Base-by-base conservation (phyloP, 1,140 invertebrate species). In the Anoplophora glabripennis region DNA sequence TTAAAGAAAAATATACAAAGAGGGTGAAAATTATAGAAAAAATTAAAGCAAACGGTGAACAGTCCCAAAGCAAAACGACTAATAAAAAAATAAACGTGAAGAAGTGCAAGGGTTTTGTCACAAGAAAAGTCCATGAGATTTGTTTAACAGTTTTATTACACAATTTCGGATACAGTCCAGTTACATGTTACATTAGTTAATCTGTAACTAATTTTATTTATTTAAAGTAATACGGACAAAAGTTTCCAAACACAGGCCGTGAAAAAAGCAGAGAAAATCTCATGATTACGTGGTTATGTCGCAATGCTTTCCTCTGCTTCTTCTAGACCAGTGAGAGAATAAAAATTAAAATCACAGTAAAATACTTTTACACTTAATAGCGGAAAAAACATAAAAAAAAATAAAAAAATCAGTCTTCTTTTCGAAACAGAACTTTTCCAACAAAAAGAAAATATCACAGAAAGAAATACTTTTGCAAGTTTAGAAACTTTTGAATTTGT, bases 31-130 rank as follows among this genome's bases (percentile, higher is more conserved):
- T 48, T 14, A 61, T 28, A 28, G 21, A 28, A 28, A 28, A 58
- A 46, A 57, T 59, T 46, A 60, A 53, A 57, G 51, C 47, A 62
- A 64, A 67, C 14, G 42, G 47, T 54, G 21, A 38, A 33, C 34
- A 49, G 53, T 66, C 69, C 72, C 71, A 75, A 75, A 72, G 65
- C 70, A 71, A 73, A 76, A 74, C 68, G 71, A 75, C 69, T 57
- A 64, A 59, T 69, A 65, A 65, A 66, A 61, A 61, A 66, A 69
- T 51, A 63, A 63, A 57, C 57, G 10, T 33, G 40, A 47, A 58
- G 57, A 66, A 67, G 56, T 69, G 70, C 70, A 72, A 73, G 63
- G 66, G 63, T 64, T 64, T 64, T 57, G 38, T 34, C 45, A 46
- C 60, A 67, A 67, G 38, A 63, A 69, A 69, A 70, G 41, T 42